Evolutionary conservation across 2,113 vertebrate species (phyloP), one percentile per base, ranked within the genome.

Genomic region (Elephas maximus): DNA sequence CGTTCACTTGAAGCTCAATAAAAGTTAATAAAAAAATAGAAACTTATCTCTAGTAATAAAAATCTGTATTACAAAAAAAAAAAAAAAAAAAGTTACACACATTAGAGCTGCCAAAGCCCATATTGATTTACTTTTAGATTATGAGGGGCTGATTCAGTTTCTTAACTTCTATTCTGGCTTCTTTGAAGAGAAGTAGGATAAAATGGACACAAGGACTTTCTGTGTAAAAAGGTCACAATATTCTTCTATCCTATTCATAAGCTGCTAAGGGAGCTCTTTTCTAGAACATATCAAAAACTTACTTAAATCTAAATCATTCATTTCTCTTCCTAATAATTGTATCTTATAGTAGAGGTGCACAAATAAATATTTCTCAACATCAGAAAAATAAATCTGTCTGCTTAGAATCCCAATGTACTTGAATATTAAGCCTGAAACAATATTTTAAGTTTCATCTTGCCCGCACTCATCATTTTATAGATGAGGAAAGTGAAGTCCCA

Each of bases 61-160:
- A 37, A 37, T 37, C 37, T 2, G 37, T 37, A 37, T 37, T 37
- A 37, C 37, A 37, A 37, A 37, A 2, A 37, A 37, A 37, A 37
- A 37, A 37, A 37, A 37, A 37, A 37, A 37, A 37, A 37, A 37
- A 37, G 37, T 33, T 45, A 74, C 12, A 84, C 11, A 78, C 8
- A 1, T 87, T 44, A 83, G 33, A 84, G 17, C 24, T 26, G 6
- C 7, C 41, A 94, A 15, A 62, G 26, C 26, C 87, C 14, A 48
- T 37, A 41, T 0, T 87, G 71, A 30, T 0, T 44, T 24, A 82
- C 84, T 69, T 51, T 12, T 77, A 21, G 73, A 69, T 79, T 80
- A 86, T 30, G 24, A 88, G n/a, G 84, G 60, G 90, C 51, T 76
- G 23, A 93, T 53, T 93, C 53, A 33, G 8, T 62, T 95, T 94